A percentile compares a stretch with the other conserved stretches of the same genome.
These are phyloP conservation scores for Papilio gigon DNA, from an alignment of 2,888 invertebrate genomes.

Conservation along the genomic window DNA sequence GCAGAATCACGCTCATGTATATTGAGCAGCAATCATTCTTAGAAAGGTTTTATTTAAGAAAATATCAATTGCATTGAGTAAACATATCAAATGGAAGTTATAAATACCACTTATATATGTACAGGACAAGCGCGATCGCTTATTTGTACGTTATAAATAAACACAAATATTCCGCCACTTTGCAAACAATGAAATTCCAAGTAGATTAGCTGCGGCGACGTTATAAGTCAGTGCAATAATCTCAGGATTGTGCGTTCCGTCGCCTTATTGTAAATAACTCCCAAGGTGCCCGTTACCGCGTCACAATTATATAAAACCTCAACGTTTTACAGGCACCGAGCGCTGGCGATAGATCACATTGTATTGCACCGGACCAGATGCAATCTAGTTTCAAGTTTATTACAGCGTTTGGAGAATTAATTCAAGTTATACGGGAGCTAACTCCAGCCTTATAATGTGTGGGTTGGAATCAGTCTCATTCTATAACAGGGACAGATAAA, in stretches of 20 bases:
- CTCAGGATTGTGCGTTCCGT: slow-evolving; percentile 28
- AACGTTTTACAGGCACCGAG: slow-evolving; percentile 28
- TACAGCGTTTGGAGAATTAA: slow-evolving; percentile 37
- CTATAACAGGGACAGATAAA: slow-evolving; percentile 25
- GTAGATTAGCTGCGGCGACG: neutral
- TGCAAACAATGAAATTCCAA: slow-evolving; percentile 34
- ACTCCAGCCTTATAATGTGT: slow-evolving; percentile 26
- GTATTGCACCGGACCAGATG: slow-evolving; percentile 35
- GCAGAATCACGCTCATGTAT: neutral
- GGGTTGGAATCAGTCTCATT: slow-evolving; percentile 37
- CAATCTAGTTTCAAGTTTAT: slow-evolving; percentile 39
- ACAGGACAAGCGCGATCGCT: neutral
- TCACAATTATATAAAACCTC: slow-evolving; percentile 40
- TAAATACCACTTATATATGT: neutral
- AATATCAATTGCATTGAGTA: too few species aligned
- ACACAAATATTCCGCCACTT: neutral
- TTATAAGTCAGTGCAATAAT: slow-evolving; percentile 19
- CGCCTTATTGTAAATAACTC: slow-evolving; percentile 34
- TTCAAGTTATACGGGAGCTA: slow-evolving; percentile 39
- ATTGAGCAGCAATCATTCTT: neutral
- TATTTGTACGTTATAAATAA: slow-evolving; percentile 5
- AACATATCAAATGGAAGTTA: too few species aligned
- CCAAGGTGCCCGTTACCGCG: slow-evolving; percentile 33
- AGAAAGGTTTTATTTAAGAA: too few species aligned
- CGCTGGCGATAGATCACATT: slow-evolving; percentile 38